Percentiles rank a stretch among this genome's conserved stretches.
Evolutionary conservation across 2,113 vertebrate genomes (phyloP).

Genomic region (Pelobates fuscus): DNA sequence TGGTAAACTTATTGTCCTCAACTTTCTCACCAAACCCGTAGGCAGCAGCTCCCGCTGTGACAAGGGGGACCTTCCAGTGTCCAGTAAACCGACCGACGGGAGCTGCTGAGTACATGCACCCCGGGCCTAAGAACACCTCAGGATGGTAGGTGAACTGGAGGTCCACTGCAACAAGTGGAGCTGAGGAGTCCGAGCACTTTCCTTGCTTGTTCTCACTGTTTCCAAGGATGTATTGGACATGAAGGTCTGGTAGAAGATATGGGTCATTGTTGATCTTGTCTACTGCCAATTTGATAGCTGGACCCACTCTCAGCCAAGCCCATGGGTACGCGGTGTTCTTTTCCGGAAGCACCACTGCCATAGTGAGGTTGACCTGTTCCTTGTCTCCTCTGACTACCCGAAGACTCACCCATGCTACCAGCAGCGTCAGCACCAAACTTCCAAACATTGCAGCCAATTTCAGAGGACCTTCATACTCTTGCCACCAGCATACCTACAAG

Average conservation of each 20-base stretch:
- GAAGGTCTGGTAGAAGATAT: constrained; percentile 67
- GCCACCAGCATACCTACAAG: not conserved
- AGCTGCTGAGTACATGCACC: constrained; percentile 83
- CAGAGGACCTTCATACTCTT: not conserved
- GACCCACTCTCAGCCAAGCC: constrained; percentile 90
- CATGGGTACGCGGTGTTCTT: constrained; percentile 87
- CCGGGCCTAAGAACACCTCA: constrained; percentile 84
- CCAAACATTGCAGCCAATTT: not conserved
- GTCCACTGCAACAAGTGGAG: constrained; percentile 84
- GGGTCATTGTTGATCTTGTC: constrained; percentile 64
- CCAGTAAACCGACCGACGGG: constrained; percentile 82
- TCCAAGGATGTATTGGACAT: constrained; percentile 70
- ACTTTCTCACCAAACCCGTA: constrained; percentile 73
- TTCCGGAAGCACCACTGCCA: constrained; percentile 83
- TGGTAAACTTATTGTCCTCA: constrained; percentile 71
- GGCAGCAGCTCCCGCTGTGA: constrained; percentile 84
- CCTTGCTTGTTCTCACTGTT: constrained; percentile 79
- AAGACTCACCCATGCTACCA: not conserved
- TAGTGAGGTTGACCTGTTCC: constrained; percentile 65
- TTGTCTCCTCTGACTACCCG: constrained; percentile 24
- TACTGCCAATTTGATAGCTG: constrained; percentile 76
- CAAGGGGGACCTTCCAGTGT: constrained; percentile 87
- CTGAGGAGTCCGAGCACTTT: constrained; percentile 83
- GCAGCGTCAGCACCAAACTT: constrained; percentile 38
- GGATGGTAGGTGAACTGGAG: constrained; percentile 76